These are phyloP conservation scores for Bryconaethiops microstoma DNA, from an alignment of 2,797 vertebrate species.

Conservation along the genomic window DNA sequence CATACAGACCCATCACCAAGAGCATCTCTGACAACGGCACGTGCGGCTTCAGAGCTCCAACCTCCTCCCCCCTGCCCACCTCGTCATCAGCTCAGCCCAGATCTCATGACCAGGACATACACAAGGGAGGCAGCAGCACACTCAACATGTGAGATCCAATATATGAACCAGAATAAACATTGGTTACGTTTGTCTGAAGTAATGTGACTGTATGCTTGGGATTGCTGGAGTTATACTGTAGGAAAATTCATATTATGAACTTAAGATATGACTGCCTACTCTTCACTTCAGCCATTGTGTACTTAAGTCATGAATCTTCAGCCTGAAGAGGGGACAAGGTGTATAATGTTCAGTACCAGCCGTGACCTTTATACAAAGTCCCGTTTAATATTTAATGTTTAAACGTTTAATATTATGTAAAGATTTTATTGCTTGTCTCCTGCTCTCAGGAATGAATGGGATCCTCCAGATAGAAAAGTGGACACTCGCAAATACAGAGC, in stretches of 20 bases:
- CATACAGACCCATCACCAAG: constrained; percentile 83
- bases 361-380: not conserved
- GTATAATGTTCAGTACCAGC: not conserved
- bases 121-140: constrained; percentile 43
- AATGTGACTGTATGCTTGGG: not conserved
- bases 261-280: not conserved
- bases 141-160: constrained; percentile 51
- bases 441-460: constrained; percentile 82
- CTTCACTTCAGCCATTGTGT: not conserved
- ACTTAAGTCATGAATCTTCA: not conserved
- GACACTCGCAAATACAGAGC: constrained; percentile 88
- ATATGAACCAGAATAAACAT: not conserved
- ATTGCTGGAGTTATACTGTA: not conserved
- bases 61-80: constrained; percentile 66
- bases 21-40: constrained; percentile 82
- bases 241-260: not conserved
- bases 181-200: not conserved
- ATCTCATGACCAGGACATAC: constrained; percentile 28
- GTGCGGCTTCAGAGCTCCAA: constrained; percentile 71
- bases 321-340: not conserved
- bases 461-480: constrained; percentile 86
- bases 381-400: no score
- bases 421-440: constrained; percentile 25
- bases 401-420: not conserved
- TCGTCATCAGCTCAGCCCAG: constrained; percentile 46